Evolutionary conservation across 2,888 invertebrate species (phyloP).

Genomic region (Cephus spinipes): DNA sequence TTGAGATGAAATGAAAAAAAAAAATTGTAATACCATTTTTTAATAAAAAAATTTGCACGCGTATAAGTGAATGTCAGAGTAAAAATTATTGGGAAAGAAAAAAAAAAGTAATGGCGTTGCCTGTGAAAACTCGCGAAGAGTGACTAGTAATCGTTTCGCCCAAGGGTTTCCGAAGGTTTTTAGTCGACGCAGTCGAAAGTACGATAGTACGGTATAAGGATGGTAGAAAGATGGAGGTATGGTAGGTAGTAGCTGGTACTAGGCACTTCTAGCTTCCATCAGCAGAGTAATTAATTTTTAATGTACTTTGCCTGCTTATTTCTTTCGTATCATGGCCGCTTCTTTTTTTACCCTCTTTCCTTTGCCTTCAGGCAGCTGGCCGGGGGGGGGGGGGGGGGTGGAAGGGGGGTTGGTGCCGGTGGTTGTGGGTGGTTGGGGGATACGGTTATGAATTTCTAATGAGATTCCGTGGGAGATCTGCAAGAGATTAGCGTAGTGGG

Average conservation of each 20-base stretch:
- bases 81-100: background rate
- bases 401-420: conserved; percentile 23
- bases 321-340: conserved; percentile 63
- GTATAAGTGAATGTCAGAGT: background rate
- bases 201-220: background rate
- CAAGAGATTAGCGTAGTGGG: conserved; percentile 61
- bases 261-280: conserved; percentile 66
- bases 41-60: background rate
- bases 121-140: background rate
- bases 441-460: conserved; percentile 67
- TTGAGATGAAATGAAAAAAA: background rate
- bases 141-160: background rate
- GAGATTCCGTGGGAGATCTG: conserved; percentile 66
- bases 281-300: conserved; percentile 67
- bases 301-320: conserved; percentile 67
- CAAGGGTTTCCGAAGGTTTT: background rate
- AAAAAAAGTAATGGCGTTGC: background rate
- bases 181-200: background rate
- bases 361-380: conserved; percentile 17
- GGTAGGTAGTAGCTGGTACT: conserved; percentile 35
- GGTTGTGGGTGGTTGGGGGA: conserved; percentile 40
- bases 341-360: conserved; percentile 19
- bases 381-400: conserved; percentile 13
- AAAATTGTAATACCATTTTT: background rate
- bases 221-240: background rate